phyloP scores from a whole-genome alignment of 2,113 vertebrate genomes.

The Burhinus bistriatus region DNA sequence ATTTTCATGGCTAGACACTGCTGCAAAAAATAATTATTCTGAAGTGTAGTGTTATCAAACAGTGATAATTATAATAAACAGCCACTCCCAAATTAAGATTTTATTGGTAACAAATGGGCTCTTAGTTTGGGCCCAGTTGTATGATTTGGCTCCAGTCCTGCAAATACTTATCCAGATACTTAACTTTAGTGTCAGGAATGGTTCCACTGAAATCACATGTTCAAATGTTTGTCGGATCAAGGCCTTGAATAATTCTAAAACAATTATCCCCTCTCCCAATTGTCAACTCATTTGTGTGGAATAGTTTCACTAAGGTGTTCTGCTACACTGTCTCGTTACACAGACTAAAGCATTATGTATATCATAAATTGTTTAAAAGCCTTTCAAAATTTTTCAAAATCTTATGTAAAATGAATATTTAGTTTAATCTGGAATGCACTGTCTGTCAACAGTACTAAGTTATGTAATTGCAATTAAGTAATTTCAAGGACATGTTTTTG shows the following conservation, averaged over 20 bases:
- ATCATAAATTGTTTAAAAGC: not conserved
- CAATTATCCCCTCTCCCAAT: not conserved
- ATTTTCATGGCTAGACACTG: not conserved
- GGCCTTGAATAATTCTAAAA: not conserved
- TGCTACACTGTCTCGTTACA: not conserved
- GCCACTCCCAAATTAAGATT: not conserved
- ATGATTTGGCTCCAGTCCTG: slow-evolving; percentile 47
- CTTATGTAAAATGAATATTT: not conserved
- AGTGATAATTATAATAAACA: not conserved
- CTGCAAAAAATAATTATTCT: not conserved
- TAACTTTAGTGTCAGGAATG: slow-evolving; percentile 24
- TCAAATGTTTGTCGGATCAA: slow-evolving; percentile 26
- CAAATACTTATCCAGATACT: slow-evolving; percentile 37
- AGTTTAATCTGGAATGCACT: not conserved
- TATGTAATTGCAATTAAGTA: not conserved
- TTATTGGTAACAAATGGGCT: slow-evolving; percentile 39
- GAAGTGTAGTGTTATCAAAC: not conserved
- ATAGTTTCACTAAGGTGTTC: not conserved
- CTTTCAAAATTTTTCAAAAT: not conserved
- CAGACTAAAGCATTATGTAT: not conserved
- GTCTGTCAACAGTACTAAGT: not conserved
- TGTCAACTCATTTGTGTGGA: not conserved
- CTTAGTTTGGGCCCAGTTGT: not conserved
- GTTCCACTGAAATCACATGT: slow-evolving; percentile 11
- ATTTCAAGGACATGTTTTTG: not conserved